These are phyloP conservation scores for Cygnus buccinator DNA, from an alignment of 2,113 vertebrate species.

Conservation along the genomic window DNA sequence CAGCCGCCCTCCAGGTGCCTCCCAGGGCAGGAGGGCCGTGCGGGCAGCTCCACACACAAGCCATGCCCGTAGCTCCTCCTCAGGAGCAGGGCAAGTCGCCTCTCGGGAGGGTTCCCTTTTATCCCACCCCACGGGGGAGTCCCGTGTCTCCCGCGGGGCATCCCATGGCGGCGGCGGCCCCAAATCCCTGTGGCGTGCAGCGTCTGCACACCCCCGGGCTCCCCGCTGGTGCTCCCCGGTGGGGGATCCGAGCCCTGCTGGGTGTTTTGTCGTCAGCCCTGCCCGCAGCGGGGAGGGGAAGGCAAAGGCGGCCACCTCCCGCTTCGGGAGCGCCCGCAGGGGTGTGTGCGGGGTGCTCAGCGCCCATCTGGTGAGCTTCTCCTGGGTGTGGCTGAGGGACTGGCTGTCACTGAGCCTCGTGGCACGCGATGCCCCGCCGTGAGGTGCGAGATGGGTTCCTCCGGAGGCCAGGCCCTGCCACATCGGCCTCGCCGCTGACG, in stretches of 20 bases:
- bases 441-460: neutral
- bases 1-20: neutral
- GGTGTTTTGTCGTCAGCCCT: neutral
- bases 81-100: neutral
- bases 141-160: fast-evolving
- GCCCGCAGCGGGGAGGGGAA: neutral
- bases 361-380: neutral
- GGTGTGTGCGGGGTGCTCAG: fast-evolving
- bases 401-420: neutral
- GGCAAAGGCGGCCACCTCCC: neutral
- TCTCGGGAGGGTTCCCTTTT: neutral
- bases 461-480: neutral
- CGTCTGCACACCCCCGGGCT: fast-evolving
- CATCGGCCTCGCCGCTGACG: neutral
- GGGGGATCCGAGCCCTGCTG: neutral
- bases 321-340: neutral
- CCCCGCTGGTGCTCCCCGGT: fast-evolving
- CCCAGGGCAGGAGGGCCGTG: neutral
- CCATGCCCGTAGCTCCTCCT: fast-evolving
- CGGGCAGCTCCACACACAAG: neutral
- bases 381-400: fast-evolving
- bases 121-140: fast-evolving
- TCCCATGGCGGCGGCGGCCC: neutral
- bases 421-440: neutral
- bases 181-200: neutral